Conservation (phyloP, 2,888 invertebrate genomes). For the Alviniconcha strummeri region DNA sequence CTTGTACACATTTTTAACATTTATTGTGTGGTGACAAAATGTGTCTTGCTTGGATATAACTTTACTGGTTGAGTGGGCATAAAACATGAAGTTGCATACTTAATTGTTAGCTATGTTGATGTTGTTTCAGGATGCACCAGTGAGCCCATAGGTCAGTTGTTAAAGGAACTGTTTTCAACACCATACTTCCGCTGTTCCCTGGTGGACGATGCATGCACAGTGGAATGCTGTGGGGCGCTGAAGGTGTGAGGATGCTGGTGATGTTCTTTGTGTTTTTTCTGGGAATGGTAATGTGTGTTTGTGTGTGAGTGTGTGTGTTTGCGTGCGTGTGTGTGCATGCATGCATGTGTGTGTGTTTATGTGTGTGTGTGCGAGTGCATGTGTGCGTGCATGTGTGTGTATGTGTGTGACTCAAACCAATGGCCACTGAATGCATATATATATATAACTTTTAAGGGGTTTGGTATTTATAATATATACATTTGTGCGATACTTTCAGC, state of each 20-base stretch:
- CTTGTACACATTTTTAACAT: no score
- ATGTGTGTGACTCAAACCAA: neutral
- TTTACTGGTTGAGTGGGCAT: no score
- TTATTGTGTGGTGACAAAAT: no score
- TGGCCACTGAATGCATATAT: no score
- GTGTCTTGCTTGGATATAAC: no score
- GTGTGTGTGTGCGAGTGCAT: neutral
- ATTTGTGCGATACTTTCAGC: no score
- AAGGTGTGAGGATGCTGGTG: conserved; percentile 81
- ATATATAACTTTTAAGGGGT: no score
- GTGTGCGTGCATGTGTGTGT: neutral
- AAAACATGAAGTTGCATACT: no score
- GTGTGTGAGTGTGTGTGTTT: neutral
- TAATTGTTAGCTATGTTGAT: no score
- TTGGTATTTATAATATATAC: no score
- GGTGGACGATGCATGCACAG: conserved; percentile 96
- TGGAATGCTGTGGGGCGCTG: conserved; percentile 98
- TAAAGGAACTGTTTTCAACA: conserved; percentile 94
- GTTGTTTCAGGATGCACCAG: conserved; percentile 38
- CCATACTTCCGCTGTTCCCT: conserved; percentile 95
- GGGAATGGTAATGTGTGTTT: neutral
- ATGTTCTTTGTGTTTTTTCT: neutral
- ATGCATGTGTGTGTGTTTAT: neutral
- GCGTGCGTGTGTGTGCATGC: no score
- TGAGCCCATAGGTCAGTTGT: conserved; percentile 81